Conservation (phyloP, 2,888 invertebrate genomes). For the Parnassius mnemosyne region DNA sequence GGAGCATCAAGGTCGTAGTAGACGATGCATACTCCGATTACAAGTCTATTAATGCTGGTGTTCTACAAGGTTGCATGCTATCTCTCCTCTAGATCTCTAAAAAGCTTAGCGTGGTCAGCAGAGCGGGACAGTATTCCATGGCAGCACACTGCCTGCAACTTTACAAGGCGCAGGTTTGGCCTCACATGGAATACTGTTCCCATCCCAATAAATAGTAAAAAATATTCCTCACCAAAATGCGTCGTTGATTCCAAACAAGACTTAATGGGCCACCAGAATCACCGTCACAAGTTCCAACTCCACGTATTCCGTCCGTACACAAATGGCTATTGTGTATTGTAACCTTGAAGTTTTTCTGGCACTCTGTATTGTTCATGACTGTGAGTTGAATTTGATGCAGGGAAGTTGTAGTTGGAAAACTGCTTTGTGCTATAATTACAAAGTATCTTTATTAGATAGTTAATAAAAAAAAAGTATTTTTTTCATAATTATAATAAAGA, state of each 20-base stretch:
- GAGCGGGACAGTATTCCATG: too few relatives aligned
- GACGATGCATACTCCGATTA: too few relatives aligned
- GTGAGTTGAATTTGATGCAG: slow-evolving; percentile 45
- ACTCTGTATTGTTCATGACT: slow-evolving; percentile 60
- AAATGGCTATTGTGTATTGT: slow-evolving; percentile 61
- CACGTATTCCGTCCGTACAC: slow-evolving; percentile 63
- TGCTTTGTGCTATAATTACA: slow-evolving; percentile 45
- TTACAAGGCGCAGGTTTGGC: too few relatives aligned
- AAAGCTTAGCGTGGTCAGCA: too few relatives aligned
- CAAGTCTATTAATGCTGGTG: too few relatives aligned
- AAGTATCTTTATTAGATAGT: neutral
- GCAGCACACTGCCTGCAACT: too few relatives aligned
- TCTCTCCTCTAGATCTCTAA: too few relatives aligned
- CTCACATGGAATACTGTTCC: too few relatives aligned
- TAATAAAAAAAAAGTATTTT: too few relatives aligned
- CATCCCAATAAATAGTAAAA: neutral
- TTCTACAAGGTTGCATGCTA: too few relatives aligned
- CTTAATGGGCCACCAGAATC: slow-evolving; percentile 67
- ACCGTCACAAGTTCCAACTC: slow-evolving; percentile 72
- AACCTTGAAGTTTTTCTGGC: slow-evolving; percentile 61
- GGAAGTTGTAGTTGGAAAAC: slow-evolving; percentile 44
- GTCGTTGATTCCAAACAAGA: slow-evolving; percentile 42
- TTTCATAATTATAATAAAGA: too few relatives aligned
- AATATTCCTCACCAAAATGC: slow-evolving; percentile 45
- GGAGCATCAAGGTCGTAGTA: too few relatives aligned